Base-by-base conservation (phyloP, 1,140 invertebrate species). In the Condylostylus longicornis region DNA sequence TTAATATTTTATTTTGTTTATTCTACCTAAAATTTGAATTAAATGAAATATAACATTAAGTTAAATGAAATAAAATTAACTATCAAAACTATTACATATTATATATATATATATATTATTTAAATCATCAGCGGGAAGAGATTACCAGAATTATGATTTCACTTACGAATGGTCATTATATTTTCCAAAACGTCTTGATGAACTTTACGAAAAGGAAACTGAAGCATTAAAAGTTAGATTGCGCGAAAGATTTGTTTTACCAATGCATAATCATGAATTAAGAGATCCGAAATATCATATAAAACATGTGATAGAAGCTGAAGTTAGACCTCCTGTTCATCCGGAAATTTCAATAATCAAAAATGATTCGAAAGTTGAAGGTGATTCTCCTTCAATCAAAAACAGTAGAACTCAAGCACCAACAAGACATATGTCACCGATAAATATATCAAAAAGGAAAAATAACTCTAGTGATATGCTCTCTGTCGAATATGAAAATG, bases 151-250 rank as follows among this genome's bases (percentile, higher is more conserved):
- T 28, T 74, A 84, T 51, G 80, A 87, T 51, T 86, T 80, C 51
- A 84, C 84, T 50, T 79, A 79, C 6, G 82, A 86, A 47, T 87
- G 83, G 83, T 82, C 84, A 38, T 58, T 70, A 17, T 83, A 71
- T 51, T 86, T 82, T 77, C 80, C 79, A 45, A 69, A 70, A 30
- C 67, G 77, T 10, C 77, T 86, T 69, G 70, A 76, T 18, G 77
- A 82, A 42, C 54, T 87, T 2, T 76, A 82, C 48, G 69, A 70
- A 14, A 70, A 73, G 31, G 48, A 45, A 13, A 34, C 54, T n/a
- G 47, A 56, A 34, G 42, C 47, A 17, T 49, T 58, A 3, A 57
- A 54, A 37, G 22, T 67, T 21, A 65, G 70, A 29, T 47, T 43
- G 6, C 47, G 52, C 0, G 50, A 53, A 33, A 42, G 50, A 8